These are phyloP conservation scores for Erithacus rubecula DNA, from an alignment of 2,797 vertebrate species.

Conservation along the genomic window DNA sequence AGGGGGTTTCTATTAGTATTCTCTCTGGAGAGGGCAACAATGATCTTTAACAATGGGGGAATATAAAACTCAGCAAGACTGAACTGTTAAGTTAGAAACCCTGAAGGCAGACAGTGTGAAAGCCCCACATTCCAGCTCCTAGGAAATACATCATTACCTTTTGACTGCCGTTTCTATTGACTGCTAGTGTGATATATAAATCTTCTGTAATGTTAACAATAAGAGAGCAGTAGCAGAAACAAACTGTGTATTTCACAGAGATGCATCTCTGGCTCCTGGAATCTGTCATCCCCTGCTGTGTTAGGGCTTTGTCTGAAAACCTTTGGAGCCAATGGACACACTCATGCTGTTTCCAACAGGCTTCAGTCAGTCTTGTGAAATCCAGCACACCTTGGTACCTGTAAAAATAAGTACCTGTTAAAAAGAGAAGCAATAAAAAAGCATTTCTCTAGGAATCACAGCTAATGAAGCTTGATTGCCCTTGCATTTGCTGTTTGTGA, in stretches of 20 bases:
- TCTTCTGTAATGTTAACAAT: neutral
- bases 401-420: neutral
- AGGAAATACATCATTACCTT: conserved; percentile 26
- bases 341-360: neutral
- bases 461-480: neutral
- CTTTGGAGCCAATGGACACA: neutral
- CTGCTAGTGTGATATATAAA: conserved; percentile 3
- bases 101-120: neutral
- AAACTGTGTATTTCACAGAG: neutral
- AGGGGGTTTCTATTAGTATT: neutral
- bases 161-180: conserved; percentile 8
- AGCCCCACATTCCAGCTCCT: neutral
- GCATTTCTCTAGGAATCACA: neutral
- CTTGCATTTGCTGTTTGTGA: neutral
- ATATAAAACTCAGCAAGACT: conserved; percentile 28
- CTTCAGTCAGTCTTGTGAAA: neutral
- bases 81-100: neutral
- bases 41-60: neutral
- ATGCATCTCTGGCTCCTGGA: neutral
- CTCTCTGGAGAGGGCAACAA: neutral
- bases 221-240: neutral
- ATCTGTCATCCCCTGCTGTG: neutral
- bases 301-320: neutral
- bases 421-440: neutral
- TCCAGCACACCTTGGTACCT: neutral